Base-by-base conservation (phyloP, 2,113 vertebrate species). In the Regulus satrapa region DNA sequence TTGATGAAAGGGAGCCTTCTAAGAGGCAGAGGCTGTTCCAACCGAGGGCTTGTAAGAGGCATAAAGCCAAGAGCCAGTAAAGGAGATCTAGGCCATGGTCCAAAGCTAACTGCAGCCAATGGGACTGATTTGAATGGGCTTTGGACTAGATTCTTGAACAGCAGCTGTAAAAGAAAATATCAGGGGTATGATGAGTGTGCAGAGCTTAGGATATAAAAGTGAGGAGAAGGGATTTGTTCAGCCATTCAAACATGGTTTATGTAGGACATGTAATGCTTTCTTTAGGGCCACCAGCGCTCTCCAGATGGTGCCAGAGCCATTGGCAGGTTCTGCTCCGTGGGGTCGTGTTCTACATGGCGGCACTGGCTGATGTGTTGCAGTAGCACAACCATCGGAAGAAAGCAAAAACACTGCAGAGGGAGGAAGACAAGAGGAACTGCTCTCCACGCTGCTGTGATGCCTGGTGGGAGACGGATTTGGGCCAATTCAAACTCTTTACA, bases 401-500 rank as follows among this genome's bases (percentile, higher is more conserved):
- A 69, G 20, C 2, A 5, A 52, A 63, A 68, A 54, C 34, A 24
- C 26, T 6, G 41, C 46, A 10, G 49, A 54, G 18, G 16, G 36
- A 89, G 18, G 34, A 74, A 55, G 12, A 25, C 10, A 21, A 64
- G 48, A 1, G 8, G 36, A 76, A 26, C 6, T 48, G 14, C 4
- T 14, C 8, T 26, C 2, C 0, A 10, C 14, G 66, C 51, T 14
- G 9, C n/a, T 28, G 19, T 5, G 55, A 17, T 14, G 29, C 40
- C 38, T 1, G 3, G 23, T 29, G 51, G 38, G 51, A 80, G 58
- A 49, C 0, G 3, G 68, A 17, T 7, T 10, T 2, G 58, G 59
- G 36, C 1, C 2, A 2, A 45, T 69, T 56, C 34, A 14, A 36
- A 12, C 46, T 1, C 45, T 20, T 62, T 4, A 1, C 4, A 34